Evolutionary conservation across 1,140 invertebrate species (phyloP).

Genomic region (Radopholus similis): DNA sequence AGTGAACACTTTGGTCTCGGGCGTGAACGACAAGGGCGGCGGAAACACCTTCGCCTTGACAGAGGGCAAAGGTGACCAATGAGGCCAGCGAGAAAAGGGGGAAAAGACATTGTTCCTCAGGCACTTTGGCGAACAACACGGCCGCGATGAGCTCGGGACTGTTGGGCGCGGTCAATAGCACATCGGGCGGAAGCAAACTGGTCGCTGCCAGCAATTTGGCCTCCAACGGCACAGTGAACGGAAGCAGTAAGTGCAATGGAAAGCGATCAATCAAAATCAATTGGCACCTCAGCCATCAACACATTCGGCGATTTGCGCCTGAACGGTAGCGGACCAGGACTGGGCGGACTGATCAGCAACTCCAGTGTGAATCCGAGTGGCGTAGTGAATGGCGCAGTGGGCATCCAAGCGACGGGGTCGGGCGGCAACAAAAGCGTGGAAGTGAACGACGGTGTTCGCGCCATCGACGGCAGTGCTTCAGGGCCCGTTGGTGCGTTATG

Average conservation of each 20-base stretch:
- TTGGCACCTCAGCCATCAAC: not conserved
- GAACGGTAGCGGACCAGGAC: constrained; percentile 8
- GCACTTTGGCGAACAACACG: constrained; percentile 2
- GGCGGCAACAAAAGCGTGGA: constrained; percentile 3
- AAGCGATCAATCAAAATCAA: not conserved
- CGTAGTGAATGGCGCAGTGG: not conserved
- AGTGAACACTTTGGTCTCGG: constrained; percentile 6
- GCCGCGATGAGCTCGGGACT: not conserved
- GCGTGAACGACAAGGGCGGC: constrained; percentile 14
- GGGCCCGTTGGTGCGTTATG: not conserved
- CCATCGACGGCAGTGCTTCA: not conserved
- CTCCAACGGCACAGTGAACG: not conserved
- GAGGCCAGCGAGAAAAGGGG: not conserved
- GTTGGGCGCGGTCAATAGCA: not conserved
- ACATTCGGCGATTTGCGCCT: not conserved
- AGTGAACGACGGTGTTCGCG: constrained; percentile 1
- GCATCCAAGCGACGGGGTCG: not conserved
- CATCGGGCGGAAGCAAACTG: constrained; percentile 1
- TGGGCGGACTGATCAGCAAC: constrained; percentile 6
- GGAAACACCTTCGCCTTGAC: not conserved
- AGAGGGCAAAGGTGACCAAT: not conserved
- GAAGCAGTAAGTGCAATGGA: not conserved
- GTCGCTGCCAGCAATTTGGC: constrained; percentile 9
- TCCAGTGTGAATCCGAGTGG: constrained; percentile 1
- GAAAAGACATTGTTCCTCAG: not conserved